Conservation (phyloP, 1,140 invertebrate species). For the Mactra quadrangularis region DNA sequence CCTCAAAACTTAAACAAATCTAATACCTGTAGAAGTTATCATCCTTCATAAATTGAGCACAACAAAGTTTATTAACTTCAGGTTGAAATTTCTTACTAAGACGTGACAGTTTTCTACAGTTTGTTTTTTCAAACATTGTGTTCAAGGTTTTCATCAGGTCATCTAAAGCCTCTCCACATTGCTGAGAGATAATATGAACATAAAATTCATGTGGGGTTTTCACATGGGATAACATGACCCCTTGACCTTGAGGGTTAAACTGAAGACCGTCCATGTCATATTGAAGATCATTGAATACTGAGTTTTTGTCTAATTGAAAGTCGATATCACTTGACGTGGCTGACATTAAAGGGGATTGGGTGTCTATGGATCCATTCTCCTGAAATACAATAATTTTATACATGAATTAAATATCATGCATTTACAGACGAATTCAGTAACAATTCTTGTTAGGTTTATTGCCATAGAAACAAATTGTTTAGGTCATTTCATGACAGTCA, state of each 20-base stretch:
- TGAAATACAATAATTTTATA: no score
- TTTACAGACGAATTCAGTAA: no score
- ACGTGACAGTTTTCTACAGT: conserved; percentile 39
- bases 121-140: conserved; percentile 32
- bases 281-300: conserved; percentile 12
- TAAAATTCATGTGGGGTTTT: conserved; percentile 40
- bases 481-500: no score
- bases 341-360: no score
- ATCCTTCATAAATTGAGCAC: conserved; percentile 50
- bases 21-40: conserved; percentile 56
- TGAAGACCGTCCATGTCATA: conserved; percentile 37
- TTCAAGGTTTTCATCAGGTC: conserved; percentile 48
- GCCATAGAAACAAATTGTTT: no score
- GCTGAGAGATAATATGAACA: conserved; percentile 49
- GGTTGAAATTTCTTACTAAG: conserved; percentile 30
- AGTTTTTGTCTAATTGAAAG: neutral
- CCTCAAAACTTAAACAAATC: no score
- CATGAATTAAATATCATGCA: no score
- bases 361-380: no score
- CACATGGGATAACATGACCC: conserved; percentile 56
- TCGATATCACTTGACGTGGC: conserved; percentile 14
- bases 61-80: conserved; percentile 38
- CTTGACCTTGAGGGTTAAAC: conserved; percentile 45
- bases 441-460: no score
- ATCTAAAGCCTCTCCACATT: conserved; percentile 45